Evolutionary conservation across 2,113 vertebrate genomes (phyloP).

Genomic region (Motacilla tschutschensis): DNA sequence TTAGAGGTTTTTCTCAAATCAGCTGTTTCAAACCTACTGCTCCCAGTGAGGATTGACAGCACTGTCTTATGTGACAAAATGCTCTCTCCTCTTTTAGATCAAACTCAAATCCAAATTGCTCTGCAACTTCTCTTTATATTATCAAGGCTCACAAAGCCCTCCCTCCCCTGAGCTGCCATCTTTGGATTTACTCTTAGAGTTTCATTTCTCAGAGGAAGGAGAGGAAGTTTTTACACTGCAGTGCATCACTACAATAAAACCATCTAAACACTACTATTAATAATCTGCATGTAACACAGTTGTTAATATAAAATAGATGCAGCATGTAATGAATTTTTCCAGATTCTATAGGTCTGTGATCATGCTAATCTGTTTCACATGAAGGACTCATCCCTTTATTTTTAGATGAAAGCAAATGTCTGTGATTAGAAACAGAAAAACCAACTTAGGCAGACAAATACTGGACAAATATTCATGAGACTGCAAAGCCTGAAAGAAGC

Average conservation of each 20-base stretch:
- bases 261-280: neutral
- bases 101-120: neutral
- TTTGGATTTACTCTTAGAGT: neutral
- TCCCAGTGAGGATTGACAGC: neutral
- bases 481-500: neutral
- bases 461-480: neutral
- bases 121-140: neutral
- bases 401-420: slow-evolving; percentile 11
- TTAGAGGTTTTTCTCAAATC: neutral
- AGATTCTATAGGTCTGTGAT: neutral
- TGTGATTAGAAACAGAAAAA: slow-evolving; percentile 9
- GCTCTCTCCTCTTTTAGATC: neutral
- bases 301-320: neutral
- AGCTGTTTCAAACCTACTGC: neutral
- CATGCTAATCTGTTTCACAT: neutral
- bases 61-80: neutral
- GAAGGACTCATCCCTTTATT: neutral
- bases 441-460: neutral
- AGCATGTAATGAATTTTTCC: neutral
- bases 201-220: neutral
- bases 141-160: neutral
- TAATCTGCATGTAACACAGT: neutral
- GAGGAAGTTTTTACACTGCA: neutral
- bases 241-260: neutral
- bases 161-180: neutral